Percentiles rank a stretch among this genome's conserved stretches.
Conservation (phyloP, 2,113 vertebrate species). For the Cyphomyrus discorhynchus region DNA sequence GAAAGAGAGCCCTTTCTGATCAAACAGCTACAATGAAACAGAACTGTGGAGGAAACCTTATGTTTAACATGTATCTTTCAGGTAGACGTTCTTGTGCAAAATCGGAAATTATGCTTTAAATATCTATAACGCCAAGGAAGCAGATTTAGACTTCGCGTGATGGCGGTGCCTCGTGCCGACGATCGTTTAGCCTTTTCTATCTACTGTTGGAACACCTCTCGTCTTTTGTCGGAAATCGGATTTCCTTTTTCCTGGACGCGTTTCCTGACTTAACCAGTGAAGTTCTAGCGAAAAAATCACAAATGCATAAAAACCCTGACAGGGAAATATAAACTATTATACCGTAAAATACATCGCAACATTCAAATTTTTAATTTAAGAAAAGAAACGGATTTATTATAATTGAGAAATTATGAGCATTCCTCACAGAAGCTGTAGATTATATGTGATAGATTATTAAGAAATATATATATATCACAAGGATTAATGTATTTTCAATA, state of each 20-base stretch:
- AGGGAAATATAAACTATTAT: background rate
- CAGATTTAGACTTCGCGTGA: slow-evolving; percentile 15
- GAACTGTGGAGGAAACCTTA: slow-evolving; percentile 84
- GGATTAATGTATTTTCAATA: background rate
- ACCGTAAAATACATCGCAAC: background rate
- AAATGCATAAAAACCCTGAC: slow-evolving; percentile 35
- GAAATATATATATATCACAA: background rate
- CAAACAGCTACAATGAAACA: slow-evolving; percentile 80
- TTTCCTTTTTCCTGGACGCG: slow-evolving; percentile 99
- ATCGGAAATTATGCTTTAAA: slow-evolving; percentile 27
- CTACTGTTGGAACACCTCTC: slow-evolving; percentile 50
- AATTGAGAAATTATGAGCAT: background rate
- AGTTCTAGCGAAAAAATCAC: slow-evolving; percentile 30
- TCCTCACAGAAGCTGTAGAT: background rate
- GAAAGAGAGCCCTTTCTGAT: slow-evolving; percentile 64
- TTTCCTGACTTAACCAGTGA: slow-evolving; percentile 80
- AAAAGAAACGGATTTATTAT: background rate
- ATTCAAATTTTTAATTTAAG: background rate
- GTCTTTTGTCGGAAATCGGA: slow-evolving; percentile 87
- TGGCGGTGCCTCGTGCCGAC: slow-evolving; percentile 23
- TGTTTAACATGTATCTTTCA: slow-evolving; percentile 99
- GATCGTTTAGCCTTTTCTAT: slow-evolving; percentile 46
- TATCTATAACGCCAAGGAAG: slow-evolving; percentile 18
- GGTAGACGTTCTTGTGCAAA: slow-evolving; percentile 60
- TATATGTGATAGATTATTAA: background rate